Conservation (phyloP, 2,888 invertebrate genomes). For the Euzophera pinguis region DNA sequence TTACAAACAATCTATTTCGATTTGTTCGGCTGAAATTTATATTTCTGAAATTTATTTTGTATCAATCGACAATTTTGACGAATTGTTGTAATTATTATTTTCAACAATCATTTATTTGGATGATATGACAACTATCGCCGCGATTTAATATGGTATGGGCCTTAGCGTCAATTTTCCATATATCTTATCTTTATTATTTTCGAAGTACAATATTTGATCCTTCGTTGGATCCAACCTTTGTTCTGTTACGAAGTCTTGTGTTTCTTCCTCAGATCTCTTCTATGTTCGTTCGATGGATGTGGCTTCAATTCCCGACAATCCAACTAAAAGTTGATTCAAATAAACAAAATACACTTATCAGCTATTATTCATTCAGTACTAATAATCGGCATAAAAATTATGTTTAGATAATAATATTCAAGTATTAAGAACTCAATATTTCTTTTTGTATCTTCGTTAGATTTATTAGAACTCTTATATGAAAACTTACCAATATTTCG, state of each 20-base stretch:
- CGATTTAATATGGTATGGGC: neutral
- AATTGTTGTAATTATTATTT: too few relatives aligned
- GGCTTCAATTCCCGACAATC: constrained; percentile 85
- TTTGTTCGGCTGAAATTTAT: neutral
- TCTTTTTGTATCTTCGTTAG: too few relatives aligned
- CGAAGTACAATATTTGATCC: constrained; percentile 40
- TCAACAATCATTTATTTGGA: neutral
- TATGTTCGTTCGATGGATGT: constrained; percentile 74
- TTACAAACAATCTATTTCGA: neutral
- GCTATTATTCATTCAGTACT: too few relatives aligned
- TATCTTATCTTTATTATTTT: constrained; percentile 32
- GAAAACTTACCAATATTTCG: constrained; percentile 88
- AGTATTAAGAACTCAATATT: too few relatives aligned
- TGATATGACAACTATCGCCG: neutral
- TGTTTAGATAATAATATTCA: too few relatives aligned
- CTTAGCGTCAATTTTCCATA: neutral
- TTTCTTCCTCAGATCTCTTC: constrained; percentile 83
- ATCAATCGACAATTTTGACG: too few relatives aligned
- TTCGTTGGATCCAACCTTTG: constrained; percentile 34
- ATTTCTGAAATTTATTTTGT: neutral
- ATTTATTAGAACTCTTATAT: too few relatives aligned
- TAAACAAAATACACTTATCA: too few relatives aligned
- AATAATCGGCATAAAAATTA: too few relatives aligned
- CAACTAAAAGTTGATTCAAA: constrained; percentile 72
- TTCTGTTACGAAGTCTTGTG: constrained; percentile 84